Percentiles rank a stretch among this genome's conserved stretches.
Evolutionary conservation across 2,113 vertebrate species (phyloP).

Genomic region (Muntiacus reevesi): DNA sequence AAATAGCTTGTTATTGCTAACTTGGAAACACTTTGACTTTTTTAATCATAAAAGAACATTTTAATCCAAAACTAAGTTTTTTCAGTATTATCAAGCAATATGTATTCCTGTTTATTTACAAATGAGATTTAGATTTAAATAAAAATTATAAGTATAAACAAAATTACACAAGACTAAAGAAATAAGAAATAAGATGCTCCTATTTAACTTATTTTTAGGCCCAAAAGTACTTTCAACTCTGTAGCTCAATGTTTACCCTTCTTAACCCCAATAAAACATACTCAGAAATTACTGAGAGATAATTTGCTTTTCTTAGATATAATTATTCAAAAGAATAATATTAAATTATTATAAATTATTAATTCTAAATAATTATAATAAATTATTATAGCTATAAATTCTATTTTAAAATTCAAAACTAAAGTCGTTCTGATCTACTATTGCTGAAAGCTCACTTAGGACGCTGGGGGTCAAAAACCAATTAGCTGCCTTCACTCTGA

Average conservation of each 20-base stretch:
- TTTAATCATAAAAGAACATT: constrained; percentile 30
- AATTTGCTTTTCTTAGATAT: neutral
- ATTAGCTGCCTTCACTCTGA: neutral
- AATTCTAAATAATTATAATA: neutral
- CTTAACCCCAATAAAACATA: constrained; percentile 8
- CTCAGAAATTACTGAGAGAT: constrained; percentile 14
- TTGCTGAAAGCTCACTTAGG: neutral
- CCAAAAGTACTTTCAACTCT: neutral
- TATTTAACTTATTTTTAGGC: constrained; percentile 11
- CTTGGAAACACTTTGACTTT: constrained; percentile 11
- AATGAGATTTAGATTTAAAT: constrained; percentile 36
- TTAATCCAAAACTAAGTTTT: constrained; percentile 25
- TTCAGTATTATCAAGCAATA: neutral
- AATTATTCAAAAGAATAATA: constrained; percentile 9
- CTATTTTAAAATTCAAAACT: neutral
- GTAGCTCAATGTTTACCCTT: constrained; percentile 19
- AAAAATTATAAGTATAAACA: constrained; percentile 45
- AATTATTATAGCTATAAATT: neutral
- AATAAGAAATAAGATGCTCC: neutral
- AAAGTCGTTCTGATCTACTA: neutral
- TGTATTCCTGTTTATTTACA: neutral
- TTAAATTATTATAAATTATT: neutral
- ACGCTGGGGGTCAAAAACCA: constrained; percentile 37
- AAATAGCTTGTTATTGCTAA: constrained; percentile 51
- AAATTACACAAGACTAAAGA: neutral